Base-by-base conservation (phyloP, 2,797 vertebrate genomes). In the Otolemur crassicaudatus region DNA sequence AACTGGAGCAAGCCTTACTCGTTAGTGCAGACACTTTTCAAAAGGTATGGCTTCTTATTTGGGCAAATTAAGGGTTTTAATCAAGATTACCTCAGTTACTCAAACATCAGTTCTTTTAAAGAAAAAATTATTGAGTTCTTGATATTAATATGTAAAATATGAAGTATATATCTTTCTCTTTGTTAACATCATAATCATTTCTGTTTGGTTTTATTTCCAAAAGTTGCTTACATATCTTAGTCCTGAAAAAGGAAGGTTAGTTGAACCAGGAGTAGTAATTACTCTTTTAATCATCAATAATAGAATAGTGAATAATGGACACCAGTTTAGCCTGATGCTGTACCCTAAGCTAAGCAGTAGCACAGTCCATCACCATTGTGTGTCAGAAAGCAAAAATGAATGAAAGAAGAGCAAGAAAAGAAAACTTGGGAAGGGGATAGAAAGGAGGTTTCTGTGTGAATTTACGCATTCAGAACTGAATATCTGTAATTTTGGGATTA, bases 1-100 rank as follows among this genome's bases (percentile, higher is more conserved):
- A 99, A 97, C 98, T 99, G 98, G 99, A 99, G 97, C 99, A 99
- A 98, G 99, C 99, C 85, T 99, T 99, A 98, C 99, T 99, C 83
- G 92, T 98, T 97, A 99, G 99, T 97, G 96, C 99, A 27, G 99
- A 99, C 84, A 98, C 98, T 95, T 98, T 99, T 97, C 99, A 99
- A 97, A 99, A 99, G 99, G 99, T 99, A 97, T 97, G 98, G 61
- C 97, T 23, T 82, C 95, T 95, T 61, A 10, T 89, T 37, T 34
- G 43, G 2, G 43, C 67, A 69, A 70, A 61, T 87, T 6, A 29
- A 27, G 4, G 72, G 40, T 89, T 95, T 86, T 84, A 58, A 31
- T 70, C 25, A 20, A 56, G 19, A 56, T 86, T 69, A 53, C 27
- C 40, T 70, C 80, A 7, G 12, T 76, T 84, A 86, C n/a, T 37